phyloP scores from a whole-genome alignment of 1,140 invertebrate genomes.

The Helicorthomorpha holstii region DNA sequence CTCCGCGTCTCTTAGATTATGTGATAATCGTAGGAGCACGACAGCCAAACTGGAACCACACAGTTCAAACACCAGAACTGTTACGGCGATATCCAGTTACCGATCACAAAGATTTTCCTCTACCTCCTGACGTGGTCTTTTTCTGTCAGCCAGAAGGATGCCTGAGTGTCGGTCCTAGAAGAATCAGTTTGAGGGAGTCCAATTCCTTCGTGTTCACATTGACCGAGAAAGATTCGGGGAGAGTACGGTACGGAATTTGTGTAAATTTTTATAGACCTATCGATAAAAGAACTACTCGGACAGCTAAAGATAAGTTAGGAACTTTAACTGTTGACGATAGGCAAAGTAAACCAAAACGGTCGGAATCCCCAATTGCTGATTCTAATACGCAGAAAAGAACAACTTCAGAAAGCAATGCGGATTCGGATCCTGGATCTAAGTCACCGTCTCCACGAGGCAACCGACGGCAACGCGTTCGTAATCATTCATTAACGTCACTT shows the following conservation, averaged over 20 bases:
- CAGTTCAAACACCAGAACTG: conserved; percentile 68
- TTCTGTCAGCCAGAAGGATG: conserved; percentile 99
- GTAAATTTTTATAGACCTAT: conserved; percentile 95
- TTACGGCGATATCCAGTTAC: conserved; percentile 91
- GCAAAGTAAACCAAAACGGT: background rate
- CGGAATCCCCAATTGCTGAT: background rate
- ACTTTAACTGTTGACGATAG: background rate
- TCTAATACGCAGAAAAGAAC: background rate
- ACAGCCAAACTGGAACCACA: conserved; percentile 40
- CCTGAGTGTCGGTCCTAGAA: conserved; percentile 65
- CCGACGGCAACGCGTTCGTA: conserved; percentile 46
- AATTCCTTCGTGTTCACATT: conserved; percentile 96
- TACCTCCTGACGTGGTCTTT: conserved; percentile 94
- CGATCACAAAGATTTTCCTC: conserved; percentile 88
- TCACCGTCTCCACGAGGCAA: conserved; percentile 13
- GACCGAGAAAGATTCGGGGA: conserved; percentile 96
- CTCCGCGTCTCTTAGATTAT: conserved; percentile 63
- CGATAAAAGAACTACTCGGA: conserved; percentile 17
- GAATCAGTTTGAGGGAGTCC: conserved; percentile 66
- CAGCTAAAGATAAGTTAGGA: background rate
- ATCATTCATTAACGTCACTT: conserved; percentile 86
- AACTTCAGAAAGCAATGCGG: background rate
- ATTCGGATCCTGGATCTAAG: conserved; percentile 11
- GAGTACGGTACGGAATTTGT: conserved; percentile 85
- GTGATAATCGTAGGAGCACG: conserved; percentile 86